Conservation (phyloP, 2,888 invertebrate genomes). For the Rhorus exstirpatorius region DNA sequence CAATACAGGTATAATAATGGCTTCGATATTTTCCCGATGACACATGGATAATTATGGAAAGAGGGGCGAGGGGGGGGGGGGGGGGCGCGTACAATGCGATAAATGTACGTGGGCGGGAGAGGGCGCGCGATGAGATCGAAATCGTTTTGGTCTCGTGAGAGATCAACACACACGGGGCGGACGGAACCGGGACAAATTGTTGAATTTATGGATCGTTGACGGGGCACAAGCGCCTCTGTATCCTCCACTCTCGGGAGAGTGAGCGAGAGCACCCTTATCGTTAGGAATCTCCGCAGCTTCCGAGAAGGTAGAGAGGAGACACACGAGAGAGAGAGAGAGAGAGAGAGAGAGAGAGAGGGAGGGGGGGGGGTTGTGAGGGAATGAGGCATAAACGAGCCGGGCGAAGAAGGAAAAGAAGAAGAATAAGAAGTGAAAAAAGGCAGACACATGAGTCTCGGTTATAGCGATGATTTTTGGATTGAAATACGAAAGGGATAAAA, state of each 20-base stretch:
- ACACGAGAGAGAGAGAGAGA: constrained; percentile 65
- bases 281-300: constrained; percentile 83
- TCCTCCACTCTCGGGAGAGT: constrained; percentile 42
- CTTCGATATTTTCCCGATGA: constrained; percentile 3
- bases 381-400: constrained; percentile 9
- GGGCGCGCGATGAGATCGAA: constrained; percentile 72
- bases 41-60: constrained; percentile 78
- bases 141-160: constrained; percentile 77
- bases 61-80: constrained; percentile 53
- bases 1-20: not conserved
- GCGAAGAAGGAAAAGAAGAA: too few relatives aligned
- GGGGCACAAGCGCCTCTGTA: constrained; percentile 76
- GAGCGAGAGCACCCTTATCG: constrained; percentile 80
- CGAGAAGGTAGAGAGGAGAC: constrained; percentile 79
- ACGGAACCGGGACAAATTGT: constrained; percentile 83
- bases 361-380: constrained; percentile 33
- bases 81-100: constrained; percentile 34
- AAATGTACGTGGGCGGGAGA: constrained; percentile 63
- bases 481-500: not conserved
- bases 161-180: constrained; percentile 83
- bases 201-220: constrained; percentile 84
- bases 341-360: constrained; percentile 54
- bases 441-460: not conserved
- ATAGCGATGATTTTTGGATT: not conserved
- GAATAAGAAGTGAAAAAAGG: too few relatives aligned